Evolutionary conservation across 2,113 vertebrate genomes (phyloP).

Genomic region (Alligator sinensis): DNA sequence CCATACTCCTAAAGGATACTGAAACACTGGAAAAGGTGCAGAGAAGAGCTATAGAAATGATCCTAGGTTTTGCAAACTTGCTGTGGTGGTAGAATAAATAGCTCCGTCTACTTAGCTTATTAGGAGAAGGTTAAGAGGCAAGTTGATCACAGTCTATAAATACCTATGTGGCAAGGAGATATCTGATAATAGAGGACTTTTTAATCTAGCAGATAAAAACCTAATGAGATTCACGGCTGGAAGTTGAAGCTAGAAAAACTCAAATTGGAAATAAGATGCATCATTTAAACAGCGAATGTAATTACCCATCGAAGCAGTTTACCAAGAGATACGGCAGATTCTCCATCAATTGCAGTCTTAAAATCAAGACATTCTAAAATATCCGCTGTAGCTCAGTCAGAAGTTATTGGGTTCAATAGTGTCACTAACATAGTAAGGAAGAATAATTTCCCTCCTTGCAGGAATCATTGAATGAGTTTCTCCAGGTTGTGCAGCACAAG

Average conservation of each 20-base stretch:
- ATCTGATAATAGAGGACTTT: slow-evolving; percentile 71
- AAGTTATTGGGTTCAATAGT: background rate
- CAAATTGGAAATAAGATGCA: slow-evolving; percentile 72
- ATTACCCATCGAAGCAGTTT: slow-evolving; percentile 70
- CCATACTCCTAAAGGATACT: background rate
- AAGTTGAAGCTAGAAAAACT: slow-evolving; percentile 70
- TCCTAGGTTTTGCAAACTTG: background rate
- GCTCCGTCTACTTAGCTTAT: slow-evolving; percentile 14
- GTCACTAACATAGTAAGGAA: background rate
- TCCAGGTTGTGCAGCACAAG: background rate
- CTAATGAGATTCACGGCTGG: slow-evolving; percentile 70
- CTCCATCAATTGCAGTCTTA: slow-evolving; percentile 58
- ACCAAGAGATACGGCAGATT: slow-evolving; percentile 56
- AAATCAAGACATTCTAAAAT: slow-evolving; percentile 24
- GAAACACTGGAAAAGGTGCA: background rate
- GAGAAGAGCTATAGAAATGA: background rate
- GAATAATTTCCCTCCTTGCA: background rate
- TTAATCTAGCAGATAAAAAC: slow-evolving; percentile 73
- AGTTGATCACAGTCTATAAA: slow-evolving; percentile 62
- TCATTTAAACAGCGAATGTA: slow-evolving; percentile 69
- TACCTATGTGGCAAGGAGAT: slow-evolving; percentile 58
- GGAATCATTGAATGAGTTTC: background rate
- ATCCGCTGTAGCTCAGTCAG: background rate
- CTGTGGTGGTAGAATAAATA: background rate
- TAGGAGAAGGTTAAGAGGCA: slow-evolving; percentile 38